Evolutionary conservation across 1,140 invertebrate genomes (phyloP), one percentile per base, ranked within the genome.

Genomic region (Drosophila truncata): DNA sequence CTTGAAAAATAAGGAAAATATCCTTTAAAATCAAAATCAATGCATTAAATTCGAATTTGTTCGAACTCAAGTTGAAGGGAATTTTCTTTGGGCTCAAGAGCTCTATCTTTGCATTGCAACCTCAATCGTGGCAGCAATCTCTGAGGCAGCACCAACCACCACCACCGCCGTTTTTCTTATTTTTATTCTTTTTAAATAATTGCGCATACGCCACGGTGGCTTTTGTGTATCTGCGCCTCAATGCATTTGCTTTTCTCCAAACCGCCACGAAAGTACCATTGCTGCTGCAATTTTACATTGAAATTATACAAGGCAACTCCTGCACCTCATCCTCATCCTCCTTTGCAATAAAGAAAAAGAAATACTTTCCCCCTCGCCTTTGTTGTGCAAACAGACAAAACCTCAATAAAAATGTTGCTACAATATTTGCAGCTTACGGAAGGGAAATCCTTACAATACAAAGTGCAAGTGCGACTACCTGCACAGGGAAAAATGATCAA

Each of bases 341-440:
- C 44, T 27, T 11, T 14, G 18, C 60, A 54, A 77, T 50, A 59
- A 50, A 62, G 63, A 49, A 66, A 66, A 63, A 80, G 66, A 72
- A 49, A 60, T 72, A 72, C 44, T 39, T 37, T 37, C 8, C 47
- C 16, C 62, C 73, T 79, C 33, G 83, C 78, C 84, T 81, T 90
- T 90, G 78, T 88, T 88, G 85, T 46, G 74, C 85, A 88, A 87
- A 87, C 84, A 90, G 67, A 87, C 80, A 88, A 90, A 88, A 88
- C 84, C 83, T 87, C 84, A 88, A 87, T 87, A 88, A 88, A 90
- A 88, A 88, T 90, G 77, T 88, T 88, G 73, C 85, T 84, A 80
- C 84, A 86, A 86, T 86, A 86, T 86, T 86, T 86, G 82, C 83
- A 86, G 83, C 83, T 86, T 73, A 81, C 79, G 79, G 79, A 79